phyloP scores from a whole-genome alignment of 2,797 vertebrate genomes.

The Bovichtus diacanthus region DNA sequence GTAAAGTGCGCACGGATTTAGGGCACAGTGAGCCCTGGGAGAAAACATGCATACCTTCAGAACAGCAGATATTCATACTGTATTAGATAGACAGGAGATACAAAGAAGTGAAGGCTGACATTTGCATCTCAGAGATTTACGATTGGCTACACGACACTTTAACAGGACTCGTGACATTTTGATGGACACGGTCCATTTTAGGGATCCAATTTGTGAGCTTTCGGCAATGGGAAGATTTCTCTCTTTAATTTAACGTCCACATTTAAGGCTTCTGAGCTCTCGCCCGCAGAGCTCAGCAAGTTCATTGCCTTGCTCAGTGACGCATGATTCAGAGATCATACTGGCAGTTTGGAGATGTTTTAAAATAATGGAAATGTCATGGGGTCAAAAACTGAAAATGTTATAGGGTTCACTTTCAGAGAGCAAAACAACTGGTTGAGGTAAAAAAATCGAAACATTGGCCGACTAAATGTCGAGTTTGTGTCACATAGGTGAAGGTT shows the following conservation, averaged over 20 bases:
- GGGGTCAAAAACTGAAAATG: not conserved
- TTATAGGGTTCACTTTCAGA: not conserved
- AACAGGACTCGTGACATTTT: conserved; percentile 32
- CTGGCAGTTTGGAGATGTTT: not conserved
- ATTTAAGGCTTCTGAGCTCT: not conserved
- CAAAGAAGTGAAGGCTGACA: conserved; percentile 20
- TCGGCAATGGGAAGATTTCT: not conserved
- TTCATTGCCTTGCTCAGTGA: not conserved
- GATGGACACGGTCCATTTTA: conserved; percentile 2
- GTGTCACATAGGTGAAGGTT: not conserved
- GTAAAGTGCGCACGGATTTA: conserved; percentile 8
- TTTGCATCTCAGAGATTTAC: conserved; percentile 20
- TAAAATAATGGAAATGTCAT: not conserved
- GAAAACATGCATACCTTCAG: not conserved
- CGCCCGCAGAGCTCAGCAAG: not conserved
- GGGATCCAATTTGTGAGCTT: conserved; percentile 17
- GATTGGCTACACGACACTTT: conserved; percentile 2
- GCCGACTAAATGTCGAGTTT: not conserved
- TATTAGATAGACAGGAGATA: conserved; percentile 1
- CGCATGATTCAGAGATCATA: not conserved
- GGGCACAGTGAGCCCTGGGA: not conserved
- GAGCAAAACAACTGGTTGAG: not conserved
- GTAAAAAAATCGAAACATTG: not conserved
- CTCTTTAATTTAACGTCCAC: not conserved
- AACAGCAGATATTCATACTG: not conserved